Base-by-base conservation (phyloP, 2,888 invertebrate genomes). In the Odontocolon sp. region DNA sequence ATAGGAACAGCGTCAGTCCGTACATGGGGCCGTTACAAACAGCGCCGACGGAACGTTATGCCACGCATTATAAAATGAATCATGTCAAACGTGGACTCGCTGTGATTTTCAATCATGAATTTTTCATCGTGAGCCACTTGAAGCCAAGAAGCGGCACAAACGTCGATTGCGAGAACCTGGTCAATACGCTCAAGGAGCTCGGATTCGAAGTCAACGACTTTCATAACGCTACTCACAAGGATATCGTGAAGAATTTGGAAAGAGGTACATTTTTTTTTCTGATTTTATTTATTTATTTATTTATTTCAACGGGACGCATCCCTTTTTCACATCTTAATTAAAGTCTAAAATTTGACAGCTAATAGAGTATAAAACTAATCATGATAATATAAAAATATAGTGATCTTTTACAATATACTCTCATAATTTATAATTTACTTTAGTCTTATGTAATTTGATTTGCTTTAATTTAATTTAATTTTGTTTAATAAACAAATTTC, bases 101-200 rank as follows among this genome's bases (percentile, higher is more conserved):
- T 2, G 89, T 97, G 11, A 96, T 98, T 85, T 97, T 98, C 86
- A 98, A 98, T 89, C 98, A 98, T 88, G 96, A 96, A 90, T 91
- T 92, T 85, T 98, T 98, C 86, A 94, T 94, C 79, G 93, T 95
- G 72, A 93, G 93, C 75, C 94, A 94, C 84, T 90, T 96, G 71
- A 95, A 95, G 88, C 89, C 93, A 8, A 93, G 97, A 71, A 93
- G 94, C 80, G 98, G 98, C 0, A 98, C 98, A 0, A 95, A 96
- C 87, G 94, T 95, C 47, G 98, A 98, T 90, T 94, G 96, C 82
- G 94, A 95, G 76, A 95, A 95, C 86, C 91, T 98, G 61, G 91
- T 92, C 61, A 92, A 93, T 82, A 93, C 93, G 28, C 91, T 95
- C 14, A 93, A 93, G 86, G 89, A 87, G 82, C 92, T 96, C 75